Base-by-base conservation (phyloP, 2,888 invertebrate species). In the Thalpophila matura region DNA sequence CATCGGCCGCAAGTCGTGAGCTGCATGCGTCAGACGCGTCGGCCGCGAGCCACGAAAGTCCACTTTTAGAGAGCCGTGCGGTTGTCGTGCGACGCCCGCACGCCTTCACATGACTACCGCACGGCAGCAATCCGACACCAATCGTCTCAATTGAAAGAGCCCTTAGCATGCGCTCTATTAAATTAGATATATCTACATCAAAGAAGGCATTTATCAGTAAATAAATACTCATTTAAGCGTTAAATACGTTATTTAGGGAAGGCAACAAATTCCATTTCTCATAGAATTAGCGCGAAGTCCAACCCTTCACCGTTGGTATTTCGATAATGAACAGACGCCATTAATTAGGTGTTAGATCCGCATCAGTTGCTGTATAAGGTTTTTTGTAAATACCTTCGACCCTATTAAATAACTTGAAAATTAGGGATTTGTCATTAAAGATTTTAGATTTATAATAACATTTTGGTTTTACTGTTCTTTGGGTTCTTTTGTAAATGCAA, bases 301-400 rank as follows among this genome's bases (percentile, higher is more conserved):
- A 61, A 61, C 65, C 66, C 56, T 38, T 49, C 55, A 53, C 33
- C 66, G 20, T 54, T 45, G 74, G 59, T 55, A 70, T 73, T 66
- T 33, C 45, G 49, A 64, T 76, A 74, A 77, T 69, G 59, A 76
- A 79, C 60, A 38, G 74, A 31, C 54, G 49, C 64, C 56, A 76
- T 73, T 77, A 77, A 79, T 77, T 79, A 65, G 71, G 62, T 60
- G 55, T 58, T 55, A 70, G 59, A 71, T 58, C 71, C 61, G 65
- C 56, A 50, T 64, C 55, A 57, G 24, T 16, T 35, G 42, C 43
- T 57, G 38, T 43, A 54, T 56, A 57, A 74, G 65, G 45, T 53
- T 47, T 65, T 63, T 65, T 69, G 59, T 27, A 45, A 69, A 70
- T 67, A 69, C 60, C 45, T 56, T 20, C 4, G 10, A 37, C 12